Percentiles rank a stretch among this genome's conserved stretches.
phyloP scores from a whole-genome alignment of 1,140 invertebrate genomes.

The Drosophila ananassae region DNA sequence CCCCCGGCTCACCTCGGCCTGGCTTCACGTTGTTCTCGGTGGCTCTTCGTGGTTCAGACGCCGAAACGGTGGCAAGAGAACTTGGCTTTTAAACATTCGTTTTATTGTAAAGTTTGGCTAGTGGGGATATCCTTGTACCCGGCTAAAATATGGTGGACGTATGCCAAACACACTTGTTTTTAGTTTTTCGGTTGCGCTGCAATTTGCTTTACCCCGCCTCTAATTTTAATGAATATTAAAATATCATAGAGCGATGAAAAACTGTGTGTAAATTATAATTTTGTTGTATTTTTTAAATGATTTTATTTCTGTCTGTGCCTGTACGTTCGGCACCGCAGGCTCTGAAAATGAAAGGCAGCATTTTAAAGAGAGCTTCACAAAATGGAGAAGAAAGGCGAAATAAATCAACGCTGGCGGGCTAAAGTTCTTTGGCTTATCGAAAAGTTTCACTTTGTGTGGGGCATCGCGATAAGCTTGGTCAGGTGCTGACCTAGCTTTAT shows the following conservation, averaged over 20 bases:
- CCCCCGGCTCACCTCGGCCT: constrained; percentile 49
- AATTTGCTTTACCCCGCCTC: constrained; percentile 58
- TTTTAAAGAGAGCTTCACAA: constrained; percentile 55
- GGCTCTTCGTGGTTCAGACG: constrained; percentile 1
- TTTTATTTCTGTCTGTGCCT: background rate
- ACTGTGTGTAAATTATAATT: background rate
- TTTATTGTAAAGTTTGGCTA: constrained; percentile 80
- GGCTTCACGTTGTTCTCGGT: constrained; percentile 16
- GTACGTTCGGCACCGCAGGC: constrained; percentile 17
- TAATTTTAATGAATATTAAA: constrained; percentile 73
- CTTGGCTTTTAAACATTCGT: constrained; percentile 69
- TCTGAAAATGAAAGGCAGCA: constrained; percentile 48
- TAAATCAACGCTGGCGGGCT: constrained; percentile 62
- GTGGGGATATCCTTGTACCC: constrained; percentile 69
- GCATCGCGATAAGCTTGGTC: constrained; percentile 57
- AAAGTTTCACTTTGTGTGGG: constrained; percentile 21
- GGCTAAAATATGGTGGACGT: constrained; percentile 52
- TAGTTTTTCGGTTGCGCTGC: constrained; percentile 51
- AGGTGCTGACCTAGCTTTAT: constrained; percentile 36
- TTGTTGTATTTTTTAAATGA: constrained; percentile 1
- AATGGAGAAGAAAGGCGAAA: constrained; percentile 34
- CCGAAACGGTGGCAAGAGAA: constrained; percentile 24
- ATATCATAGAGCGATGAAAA: constrained; percentile 70
- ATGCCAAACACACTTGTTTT: constrained; percentile 55
- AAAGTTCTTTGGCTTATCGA: constrained; percentile 59